Percentiles rank a stretch among this genome's conserved stretches.
phyloP scores from a whole-genome alignment of 2,888 invertebrate genomes.

The Aquatica leii region DNA sequence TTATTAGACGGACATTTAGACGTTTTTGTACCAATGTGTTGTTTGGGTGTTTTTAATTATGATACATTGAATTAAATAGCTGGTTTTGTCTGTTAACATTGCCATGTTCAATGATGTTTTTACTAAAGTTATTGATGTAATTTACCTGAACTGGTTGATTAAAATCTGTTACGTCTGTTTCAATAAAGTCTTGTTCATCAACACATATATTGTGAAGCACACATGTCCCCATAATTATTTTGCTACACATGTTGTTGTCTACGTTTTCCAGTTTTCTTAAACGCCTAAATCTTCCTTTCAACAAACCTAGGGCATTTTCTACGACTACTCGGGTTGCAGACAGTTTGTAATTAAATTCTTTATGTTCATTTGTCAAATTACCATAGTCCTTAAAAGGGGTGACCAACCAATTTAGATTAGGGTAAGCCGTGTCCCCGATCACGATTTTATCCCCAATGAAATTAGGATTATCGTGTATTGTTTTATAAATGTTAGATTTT shows the following conservation, averaged over 20 bases:
- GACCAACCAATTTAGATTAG: slow-evolving; percentile 1
- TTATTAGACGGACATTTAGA: no score
- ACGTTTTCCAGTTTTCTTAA: slow-evolving; percentile 11
- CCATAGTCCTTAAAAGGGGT: no score
- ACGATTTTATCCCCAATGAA: slow-evolving; percentile 1
- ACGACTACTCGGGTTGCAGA: slow-evolving; percentile 13
- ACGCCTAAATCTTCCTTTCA: slow-evolving; percentile 10
- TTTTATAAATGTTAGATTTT: slow-evolving; percentile 36
- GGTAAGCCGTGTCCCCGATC: slow-evolving; percentile 3
- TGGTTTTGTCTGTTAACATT: not conserved
- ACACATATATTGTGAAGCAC: slow-evolving; percentile 15
- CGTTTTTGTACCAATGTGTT: no score
- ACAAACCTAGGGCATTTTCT: slow-evolving; percentile 10
- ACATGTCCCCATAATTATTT: slow-evolving; percentile 17
- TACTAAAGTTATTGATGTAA: not conserved
- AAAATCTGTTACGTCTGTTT: slow-evolving; percentile 11
- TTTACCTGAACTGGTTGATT: slow-evolving; percentile 10
- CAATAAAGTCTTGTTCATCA: slow-evolving; percentile 11
- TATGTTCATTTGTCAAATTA: not conserved
- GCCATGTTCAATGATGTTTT: not conserved
- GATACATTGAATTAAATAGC: slow-evolving; percentile 2
- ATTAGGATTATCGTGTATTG: slow-evolving; percentile 6
- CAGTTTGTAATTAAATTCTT: slow-evolving; percentile 9
- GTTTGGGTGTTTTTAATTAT: no score
- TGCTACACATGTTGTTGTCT: slow-evolving; percentile 4